phyloP scores from a whole-genome alignment of 2,888 invertebrate species.

The Ectemnius cavifrons region DNA sequence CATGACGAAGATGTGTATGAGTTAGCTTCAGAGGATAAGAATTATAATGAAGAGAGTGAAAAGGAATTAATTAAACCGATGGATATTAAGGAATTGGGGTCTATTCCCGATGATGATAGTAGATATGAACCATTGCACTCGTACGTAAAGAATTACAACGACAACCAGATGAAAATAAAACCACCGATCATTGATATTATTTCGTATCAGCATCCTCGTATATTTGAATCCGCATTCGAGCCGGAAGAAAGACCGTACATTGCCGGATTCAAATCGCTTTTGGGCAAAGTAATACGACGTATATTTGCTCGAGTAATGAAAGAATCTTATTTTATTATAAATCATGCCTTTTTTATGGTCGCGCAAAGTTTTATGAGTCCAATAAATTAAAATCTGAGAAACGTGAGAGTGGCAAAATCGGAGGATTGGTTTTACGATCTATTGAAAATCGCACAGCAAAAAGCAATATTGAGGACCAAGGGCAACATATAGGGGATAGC shows the following conservation, averaged over 20 bases:
- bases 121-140: constrained; percentile 74
- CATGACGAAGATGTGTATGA: constrained; percentile 63
- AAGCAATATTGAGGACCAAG: not conserved
- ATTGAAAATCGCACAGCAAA: too few species aligned
- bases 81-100: constrained; percentile 61
- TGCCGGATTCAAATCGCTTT: constrained; percentile 65
- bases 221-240: constrained; percentile 9
- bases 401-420: not conserved
- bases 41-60: constrained; percentile 74
- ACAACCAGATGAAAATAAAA: constrained; percentile 36
- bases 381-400: not conserved
- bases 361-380: not conserved
- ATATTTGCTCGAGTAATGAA: too few species aligned
- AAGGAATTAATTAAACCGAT: constrained; percentile 76
- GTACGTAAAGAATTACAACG: constrained; percentile 69
- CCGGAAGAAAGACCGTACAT: constrained; percentile 50
- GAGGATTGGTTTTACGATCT: too few species aligned
- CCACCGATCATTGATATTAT: constrained; percentile 14
- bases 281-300: constrained; percentile 59
- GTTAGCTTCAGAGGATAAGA: constrained; percentile 71
- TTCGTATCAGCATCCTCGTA: too few species aligned
- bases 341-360: not conserved
- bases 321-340: too few species aligned
- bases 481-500: constrained; percentile 21
- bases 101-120: constrained; percentile 61